These are phyloP conservation scores for Wasmannia auropunctata DNA, from an alignment of 1,140 invertebrate species.

Conservation along the genomic window DNA sequence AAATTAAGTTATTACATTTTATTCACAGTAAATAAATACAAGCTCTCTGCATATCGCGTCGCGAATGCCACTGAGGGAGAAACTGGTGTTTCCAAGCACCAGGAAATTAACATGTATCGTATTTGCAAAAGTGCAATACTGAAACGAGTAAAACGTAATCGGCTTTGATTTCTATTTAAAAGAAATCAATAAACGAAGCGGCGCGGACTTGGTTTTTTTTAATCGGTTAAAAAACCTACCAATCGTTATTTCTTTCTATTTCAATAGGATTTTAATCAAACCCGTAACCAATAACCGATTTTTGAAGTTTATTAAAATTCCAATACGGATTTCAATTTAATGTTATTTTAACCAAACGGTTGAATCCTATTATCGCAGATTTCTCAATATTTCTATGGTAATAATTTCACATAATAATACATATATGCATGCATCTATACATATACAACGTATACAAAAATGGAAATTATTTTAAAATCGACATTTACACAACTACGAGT, in stretches of 20 bases:
- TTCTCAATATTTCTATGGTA: slow-evolving; percentile 42
- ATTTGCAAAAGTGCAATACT: slow-evolving; percentile 50
- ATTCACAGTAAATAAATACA: slow-evolving; percentile 15
- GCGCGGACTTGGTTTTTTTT: slow-evolving; percentile 49
- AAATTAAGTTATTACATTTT: slow-evolving; percentile 6
- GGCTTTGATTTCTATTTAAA: slow-evolving; percentile 62
- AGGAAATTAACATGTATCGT: slow-evolving; percentile 52
- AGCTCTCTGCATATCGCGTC: neutral
- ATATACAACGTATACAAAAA: neutral
- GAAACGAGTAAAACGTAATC: slow-evolving; percentile 55
- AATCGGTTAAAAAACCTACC: slow-evolving; percentile 53
- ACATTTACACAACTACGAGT: neutral
- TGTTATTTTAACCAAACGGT: slow-evolving; percentile 48
- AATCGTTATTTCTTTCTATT: slow-evolving; percentile 56
- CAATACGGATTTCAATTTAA: slow-evolving; percentile 57
- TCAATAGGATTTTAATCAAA: slow-evolving; percentile 59
- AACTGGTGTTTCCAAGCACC: slow-evolving; percentile 8
- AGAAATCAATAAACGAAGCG: slow-evolving; percentile 57
- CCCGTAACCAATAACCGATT: slow-evolving; percentile 59
- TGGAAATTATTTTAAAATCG: slow-evolving; percentile 12
- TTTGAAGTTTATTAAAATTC: slow-evolving; percentile 62
- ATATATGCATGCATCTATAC: neutral
- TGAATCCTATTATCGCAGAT: slow-evolving; percentile 44
- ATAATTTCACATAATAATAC: slow-evolving; percentile 23
- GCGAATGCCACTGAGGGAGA: neutral